Evolutionary conservation across 2,797 vertebrate genomes (phyloP).

Genomic region (Lithobates pipiens): DNA sequence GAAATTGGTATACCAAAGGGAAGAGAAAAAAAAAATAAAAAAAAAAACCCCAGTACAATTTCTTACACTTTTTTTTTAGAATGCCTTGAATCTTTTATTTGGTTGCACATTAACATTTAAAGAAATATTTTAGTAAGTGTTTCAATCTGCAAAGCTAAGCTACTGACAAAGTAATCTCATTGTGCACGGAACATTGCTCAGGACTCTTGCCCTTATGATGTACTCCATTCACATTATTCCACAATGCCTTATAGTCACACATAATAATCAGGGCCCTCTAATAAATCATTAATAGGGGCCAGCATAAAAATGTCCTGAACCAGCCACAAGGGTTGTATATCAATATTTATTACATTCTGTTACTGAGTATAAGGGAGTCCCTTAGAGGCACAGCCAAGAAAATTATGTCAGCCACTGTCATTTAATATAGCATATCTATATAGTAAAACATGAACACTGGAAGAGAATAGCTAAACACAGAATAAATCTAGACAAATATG

Average conservation of each 20-base stretch:
- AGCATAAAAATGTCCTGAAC: not conserved
- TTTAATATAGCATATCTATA: not conserved
- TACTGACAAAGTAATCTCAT: not conserved
- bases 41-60: not conserved
- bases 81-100: not conserved
- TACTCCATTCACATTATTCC: not conserved
- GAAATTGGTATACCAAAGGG: no score
- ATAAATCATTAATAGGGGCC: constrained; percentile 8
- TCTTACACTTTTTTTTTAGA: not conserved
- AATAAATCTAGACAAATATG: no score
- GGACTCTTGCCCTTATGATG: not conserved
- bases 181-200: not conserved
- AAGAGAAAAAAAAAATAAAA: not conserved
- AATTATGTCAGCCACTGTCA: not conserved
- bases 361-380: not conserved
- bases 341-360: not conserved
- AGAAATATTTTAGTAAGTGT: not conserved
- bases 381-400: not conserved
- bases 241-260: constrained; percentile 7
- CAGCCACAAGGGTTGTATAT: not conserved
- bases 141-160: not conserved
- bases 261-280: not conserved
- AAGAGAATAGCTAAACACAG: not conserved
- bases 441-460: no score
- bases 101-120: not conserved